Evolutionary conservation across 30 jellyfish, hydroid and myxozoan species (phyloP).

Genomic region (Hydractinia echinata): DNA sequence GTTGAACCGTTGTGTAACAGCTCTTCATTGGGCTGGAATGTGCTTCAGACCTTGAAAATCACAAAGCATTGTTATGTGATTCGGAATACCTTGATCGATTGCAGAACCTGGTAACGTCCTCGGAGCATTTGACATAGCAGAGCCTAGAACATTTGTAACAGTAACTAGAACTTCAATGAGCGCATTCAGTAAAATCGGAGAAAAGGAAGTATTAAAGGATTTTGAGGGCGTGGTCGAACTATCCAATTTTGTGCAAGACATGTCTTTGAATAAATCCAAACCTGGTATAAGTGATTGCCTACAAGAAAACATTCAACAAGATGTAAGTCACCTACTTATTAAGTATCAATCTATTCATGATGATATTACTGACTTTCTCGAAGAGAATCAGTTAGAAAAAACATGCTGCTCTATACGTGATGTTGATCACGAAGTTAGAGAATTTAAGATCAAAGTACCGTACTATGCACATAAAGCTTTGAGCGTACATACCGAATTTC

Average conservation of each 20-base stretch:
- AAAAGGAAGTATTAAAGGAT: too few species aligned
- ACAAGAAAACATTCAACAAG: conserved; percentile 1
- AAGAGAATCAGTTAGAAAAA: neutral
- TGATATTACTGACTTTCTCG: neutral
- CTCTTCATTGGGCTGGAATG: too few species aligned
- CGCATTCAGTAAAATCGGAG: too few species aligned
- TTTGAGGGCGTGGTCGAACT: conserved; percentile 9
- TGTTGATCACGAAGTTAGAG: neutral
- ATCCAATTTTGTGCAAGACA: neutral
- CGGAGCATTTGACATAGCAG: too few species aligned
- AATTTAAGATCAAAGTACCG: neutral
- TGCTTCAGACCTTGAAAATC: too few species aligned
- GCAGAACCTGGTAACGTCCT: too few species aligned
- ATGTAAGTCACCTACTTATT: neutral
- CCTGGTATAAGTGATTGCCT: too few species aligned
- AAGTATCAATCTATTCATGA: neutral
- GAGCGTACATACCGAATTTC: neutral
- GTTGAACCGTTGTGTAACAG: too few species aligned
- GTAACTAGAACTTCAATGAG: too few species aligned
- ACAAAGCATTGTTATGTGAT: too few species aligned
- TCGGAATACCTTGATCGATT: too few species aligned
- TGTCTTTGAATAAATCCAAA: neutral
- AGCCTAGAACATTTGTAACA: too few species aligned
- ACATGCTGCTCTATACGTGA: neutral
- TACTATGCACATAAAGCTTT: neutral